Evolutionary conservation across 2,888 invertebrate species (phyloP).

Genomic region (Tupiocoris notatus): DNA sequence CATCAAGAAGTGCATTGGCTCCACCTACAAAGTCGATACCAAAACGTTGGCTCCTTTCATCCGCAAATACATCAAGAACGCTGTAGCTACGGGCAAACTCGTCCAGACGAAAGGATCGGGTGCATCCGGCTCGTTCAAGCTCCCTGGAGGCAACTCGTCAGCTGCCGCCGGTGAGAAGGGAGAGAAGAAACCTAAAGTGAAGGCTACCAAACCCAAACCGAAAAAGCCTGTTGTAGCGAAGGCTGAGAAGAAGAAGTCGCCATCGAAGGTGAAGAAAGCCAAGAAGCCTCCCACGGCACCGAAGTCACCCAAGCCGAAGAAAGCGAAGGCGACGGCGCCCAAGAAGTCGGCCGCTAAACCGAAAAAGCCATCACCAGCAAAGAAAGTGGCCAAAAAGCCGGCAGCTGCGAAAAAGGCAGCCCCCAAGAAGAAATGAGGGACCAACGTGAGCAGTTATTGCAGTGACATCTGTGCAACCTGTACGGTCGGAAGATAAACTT

Average conservation of each 20-base stretch:
- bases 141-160: conserved; percentile 20
- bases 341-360: conserved; percentile 28
- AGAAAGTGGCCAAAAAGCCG: conserved; percentile 10
- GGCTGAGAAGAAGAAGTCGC: conserved; percentile 5
- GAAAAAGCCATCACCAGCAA: conserved; percentile 13
- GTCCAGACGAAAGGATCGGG: conserved; percentile 46
- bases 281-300: conserved; percentile 31
- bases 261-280: conserved; percentile 3
- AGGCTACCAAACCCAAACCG: conserved; percentile 13
- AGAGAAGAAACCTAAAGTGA: conserved; percentile 8
- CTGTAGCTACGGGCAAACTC: conserved; percentile 54
- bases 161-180: too few species aligned
- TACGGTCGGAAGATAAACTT: neutral
- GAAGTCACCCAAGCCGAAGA: conserved; percentile 33
- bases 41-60: conserved; percentile 62
- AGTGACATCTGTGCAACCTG: neutral
- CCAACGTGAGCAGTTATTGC: neutral
- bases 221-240: conserved; percentile 14
- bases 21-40: conserved; percentile 62
- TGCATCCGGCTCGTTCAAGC: conserved; percentile 45
- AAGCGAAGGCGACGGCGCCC: neutral
- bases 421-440: conserved; percentile 27
- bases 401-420: conserved; percentile 17
- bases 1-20: conserved; percentile 65
- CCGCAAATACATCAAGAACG: conserved; percentile 61